A percentile compares a stretch with the other conserved stretches of the same genome.
These are phyloP conservation scores for Bombus consobrinus DNA, from an alignment of 1,140 invertebrate genomes.

Conservation along the genomic window DNA sequence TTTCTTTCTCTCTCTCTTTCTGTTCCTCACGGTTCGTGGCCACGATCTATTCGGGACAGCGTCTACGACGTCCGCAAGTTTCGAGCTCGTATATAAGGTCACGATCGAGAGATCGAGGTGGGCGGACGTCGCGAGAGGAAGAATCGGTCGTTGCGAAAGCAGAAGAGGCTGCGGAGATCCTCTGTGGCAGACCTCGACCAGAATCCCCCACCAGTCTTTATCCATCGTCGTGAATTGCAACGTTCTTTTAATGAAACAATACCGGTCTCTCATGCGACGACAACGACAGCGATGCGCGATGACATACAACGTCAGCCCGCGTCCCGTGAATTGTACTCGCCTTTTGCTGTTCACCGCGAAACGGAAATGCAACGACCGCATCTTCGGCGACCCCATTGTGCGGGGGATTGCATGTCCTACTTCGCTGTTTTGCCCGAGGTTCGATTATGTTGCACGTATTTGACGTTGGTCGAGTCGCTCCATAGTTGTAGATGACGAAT, in stretches of 20 bases:
- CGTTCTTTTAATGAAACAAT: constrained; percentile 39
- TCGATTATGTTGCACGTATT: not conserved
- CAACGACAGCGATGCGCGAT: not conserved
- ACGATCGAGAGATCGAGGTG: constrained; percentile 37
- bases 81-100: constrained; percentile 46
- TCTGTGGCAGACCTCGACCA: not conserved
- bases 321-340: not conserved
- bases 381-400: not conserved
- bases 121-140: constrained; percentile 45
- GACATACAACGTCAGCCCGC: constrained; percentile 9
- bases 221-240: constrained; percentile 1
- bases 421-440: not conserved
- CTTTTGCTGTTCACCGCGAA: constrained; percentile 12
- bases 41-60: constrained; percentile 4
- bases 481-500: not conserved
- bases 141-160: constrained; percentile 55
- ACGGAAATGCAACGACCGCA: constrained; percentile 10
- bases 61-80: not conserved
- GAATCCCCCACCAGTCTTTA: not conserved
- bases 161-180: not conserved
- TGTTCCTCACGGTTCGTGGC: not conserved
- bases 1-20: too few relatives aligned
- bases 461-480: not conserved
- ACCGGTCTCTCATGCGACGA: constrained; percentile 10
- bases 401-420: not conserved